Base-by-base conservation (phyloP, 2,888 invertebrate genomes). In the Nebria salina region DNA sequence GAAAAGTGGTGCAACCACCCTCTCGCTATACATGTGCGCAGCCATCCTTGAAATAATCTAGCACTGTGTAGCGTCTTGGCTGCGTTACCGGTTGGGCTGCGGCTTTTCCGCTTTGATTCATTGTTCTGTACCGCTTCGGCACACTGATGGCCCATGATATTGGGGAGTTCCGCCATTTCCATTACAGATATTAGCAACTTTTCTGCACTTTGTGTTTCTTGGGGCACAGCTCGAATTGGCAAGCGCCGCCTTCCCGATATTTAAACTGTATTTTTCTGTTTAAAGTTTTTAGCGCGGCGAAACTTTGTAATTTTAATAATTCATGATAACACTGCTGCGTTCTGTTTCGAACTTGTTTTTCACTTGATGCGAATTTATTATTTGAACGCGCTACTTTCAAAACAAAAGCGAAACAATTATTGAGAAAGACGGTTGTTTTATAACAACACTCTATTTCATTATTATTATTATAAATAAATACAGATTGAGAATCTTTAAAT, bases 101-200 rank as follows among this genome's bases (percentile, higher is more conserved):
- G 9, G 80, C 82, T 82, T 83, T 76, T 83, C 82, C 83, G 82
- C 83, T 83, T 82, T 83, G 83, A 83, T 83, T 83, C 83, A 83
- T 83, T 83, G 83, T 83, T 83, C 83, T 76, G 83, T 82, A 82
- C 82, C 80, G 79, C 82, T 82, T 79, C 80, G 77, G 76, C 82
- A 82, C 82, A 80, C 80, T 83, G 83, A 82, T 83, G 83, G 83
- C 82, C 83, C 83, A 82, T 83, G 83, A 82, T 83, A 83, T 83
- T 83, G 83, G 82, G 76, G 76, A 72, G 76, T 82, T 83, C 83
- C 82, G 82, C 82, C 79, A 76, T 75, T 82, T 82, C 83, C 83
- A 83, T 83, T 83, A 82, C 83, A 82, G 83, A 83, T 83, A 83
- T 83, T 83, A 83, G 82, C 83, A 82, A 83, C 82, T 82, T 82